These are phyloP conservation scores for Hemicentrotus pulcherrimus DNA, from an alignment of 35 echinoderm and acorn worm species.

Conservation along the genomic window DNA sequence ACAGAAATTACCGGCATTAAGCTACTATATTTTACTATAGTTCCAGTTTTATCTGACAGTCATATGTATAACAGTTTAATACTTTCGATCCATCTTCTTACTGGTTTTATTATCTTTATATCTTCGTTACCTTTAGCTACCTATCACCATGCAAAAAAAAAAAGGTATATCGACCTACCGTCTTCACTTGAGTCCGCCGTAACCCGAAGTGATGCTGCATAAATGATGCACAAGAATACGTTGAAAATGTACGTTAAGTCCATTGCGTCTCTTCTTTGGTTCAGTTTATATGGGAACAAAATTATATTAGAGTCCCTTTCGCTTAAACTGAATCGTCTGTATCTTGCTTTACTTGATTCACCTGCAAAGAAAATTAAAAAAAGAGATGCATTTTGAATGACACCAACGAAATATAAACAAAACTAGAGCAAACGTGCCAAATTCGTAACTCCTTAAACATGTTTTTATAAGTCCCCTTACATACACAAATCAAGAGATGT, in stretches of 20 bases:
- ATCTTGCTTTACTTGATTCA: background rate
- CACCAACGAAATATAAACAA: too few species aligned
- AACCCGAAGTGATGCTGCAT: background rate
- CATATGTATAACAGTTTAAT: too few species aligned
- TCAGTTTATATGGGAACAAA: background rate
- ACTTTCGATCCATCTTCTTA: too few species aligned
- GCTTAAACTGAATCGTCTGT: background rate
- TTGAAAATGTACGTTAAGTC: conserved; percentile 15
- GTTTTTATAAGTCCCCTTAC: background rate
- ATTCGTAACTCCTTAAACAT: too few species aligned
- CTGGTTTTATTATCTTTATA: too few species aligned
- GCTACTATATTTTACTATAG: too few species aligned
- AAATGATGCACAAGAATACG: conserved; percentile 4
- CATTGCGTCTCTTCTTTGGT: background rate
- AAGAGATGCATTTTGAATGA: background rate
- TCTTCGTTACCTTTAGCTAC: too few species aligned
- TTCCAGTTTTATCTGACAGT: too few species aligned
- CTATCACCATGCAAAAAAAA: background rate
- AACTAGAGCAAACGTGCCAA: too few species aligned
- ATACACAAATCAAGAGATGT: background rate
- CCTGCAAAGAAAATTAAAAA: background rate
- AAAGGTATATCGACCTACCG: background rate
- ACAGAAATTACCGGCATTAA: too few species aligned
- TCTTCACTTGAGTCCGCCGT: background rate
- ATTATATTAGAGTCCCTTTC: background rate